These are phyloP conservation scores for Cavia porcellus DNA, from an alignment of 2,113 vertebrate species.

Conservation along the genomic window DNA sequence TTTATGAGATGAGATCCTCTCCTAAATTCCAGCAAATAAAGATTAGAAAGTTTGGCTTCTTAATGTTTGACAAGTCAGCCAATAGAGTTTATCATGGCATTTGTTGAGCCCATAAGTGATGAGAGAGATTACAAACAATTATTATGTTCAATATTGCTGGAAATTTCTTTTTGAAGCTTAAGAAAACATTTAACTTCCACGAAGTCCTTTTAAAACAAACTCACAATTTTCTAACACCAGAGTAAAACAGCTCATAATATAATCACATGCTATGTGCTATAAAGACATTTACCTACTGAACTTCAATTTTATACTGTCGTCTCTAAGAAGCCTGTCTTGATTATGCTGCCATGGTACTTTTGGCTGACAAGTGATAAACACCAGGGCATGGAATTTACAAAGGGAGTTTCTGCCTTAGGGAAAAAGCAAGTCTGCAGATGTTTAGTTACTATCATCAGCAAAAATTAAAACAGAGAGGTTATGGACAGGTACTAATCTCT, in stretches of 20 bases:
- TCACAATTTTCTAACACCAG: neutral
- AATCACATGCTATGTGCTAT: neutral
- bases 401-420: neutral
- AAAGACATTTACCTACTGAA: neutral
- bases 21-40: neutral
- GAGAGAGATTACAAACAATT: neutral
- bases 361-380: neutral
- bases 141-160: neutral
- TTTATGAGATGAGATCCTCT: neutral
- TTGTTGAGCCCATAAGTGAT: neutral
- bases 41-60: neutral
- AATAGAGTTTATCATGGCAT: neutral
- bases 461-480: neutral
- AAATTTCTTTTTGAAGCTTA: constrained; percentile 33
- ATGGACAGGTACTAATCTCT: neutral
- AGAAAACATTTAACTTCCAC: neutral
- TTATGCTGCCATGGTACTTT: neutral
- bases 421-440: neutral
- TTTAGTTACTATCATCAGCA: constrained; percentile 2
- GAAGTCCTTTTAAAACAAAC: constrained; percentile 36
- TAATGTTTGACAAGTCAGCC: neutral
- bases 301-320: neutral
- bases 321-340: neutral
- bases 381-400: neutral
- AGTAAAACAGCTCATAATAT: neutral